phyloP scores from a whole-genome alignment of 2,797 vertebrate genomes.

The Lepilemur septentrionalis region DNA sequence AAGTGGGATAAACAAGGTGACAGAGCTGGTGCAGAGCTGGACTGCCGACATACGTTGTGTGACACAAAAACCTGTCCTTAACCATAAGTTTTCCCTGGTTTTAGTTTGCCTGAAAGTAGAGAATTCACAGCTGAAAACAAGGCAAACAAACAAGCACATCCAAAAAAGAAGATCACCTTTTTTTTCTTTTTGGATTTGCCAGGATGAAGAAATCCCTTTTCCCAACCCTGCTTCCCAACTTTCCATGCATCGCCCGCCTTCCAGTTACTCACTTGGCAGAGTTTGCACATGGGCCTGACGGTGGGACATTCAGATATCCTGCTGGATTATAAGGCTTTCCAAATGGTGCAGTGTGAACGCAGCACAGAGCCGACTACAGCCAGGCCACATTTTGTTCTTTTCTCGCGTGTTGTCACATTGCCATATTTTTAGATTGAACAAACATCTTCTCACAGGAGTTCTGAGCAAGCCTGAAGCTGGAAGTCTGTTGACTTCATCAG shows the following conservation, averaged over 20 bases:
- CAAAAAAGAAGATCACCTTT: background rate
- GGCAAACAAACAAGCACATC: background rate
- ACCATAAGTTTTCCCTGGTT: background rate
- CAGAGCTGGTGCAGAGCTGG: background rate
- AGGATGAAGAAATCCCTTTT: background rate
- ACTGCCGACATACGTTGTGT: background rate
- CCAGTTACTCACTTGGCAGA: background rate
- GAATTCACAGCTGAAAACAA: background rate
- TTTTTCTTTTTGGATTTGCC: background rate
- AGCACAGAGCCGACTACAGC: background rate
- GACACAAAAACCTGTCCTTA: background rate
- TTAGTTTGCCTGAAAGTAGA: background rate
- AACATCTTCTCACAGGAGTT: background rate
- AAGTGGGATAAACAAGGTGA: background rate
- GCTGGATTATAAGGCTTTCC: background rate
- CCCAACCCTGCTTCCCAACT: background rate
- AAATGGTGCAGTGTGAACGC: accelerated
- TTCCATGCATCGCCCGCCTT: background rate
- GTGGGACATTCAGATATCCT: background rate
- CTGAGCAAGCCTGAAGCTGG: background rate
- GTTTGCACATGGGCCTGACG: background rate
- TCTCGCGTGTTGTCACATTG: background rate
- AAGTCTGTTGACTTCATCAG: slow-evolving; percentile 50
- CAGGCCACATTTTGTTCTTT: background rate
- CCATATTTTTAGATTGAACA: background rate